Conservation (phyloP, 2,113 vertebrate species). For the Edolisoma coerulescens region DNA sequence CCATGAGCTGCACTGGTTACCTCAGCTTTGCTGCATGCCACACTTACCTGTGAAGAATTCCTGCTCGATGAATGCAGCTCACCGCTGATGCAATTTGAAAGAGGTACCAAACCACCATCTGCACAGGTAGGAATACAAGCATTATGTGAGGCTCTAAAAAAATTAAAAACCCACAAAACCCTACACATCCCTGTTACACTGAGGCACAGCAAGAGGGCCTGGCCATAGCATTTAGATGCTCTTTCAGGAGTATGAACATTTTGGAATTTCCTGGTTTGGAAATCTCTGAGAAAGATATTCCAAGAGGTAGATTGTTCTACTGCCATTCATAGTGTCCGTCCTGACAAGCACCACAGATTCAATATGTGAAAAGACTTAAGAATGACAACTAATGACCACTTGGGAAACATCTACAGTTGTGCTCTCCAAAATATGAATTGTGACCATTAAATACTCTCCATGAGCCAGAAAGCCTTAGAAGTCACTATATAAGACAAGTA, state of each 20-base stretch:
- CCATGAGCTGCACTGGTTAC: not conserved
- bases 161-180: accelerated
- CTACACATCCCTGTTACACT: accelerated
- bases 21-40: not conserved
- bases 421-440: not conserved
- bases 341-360: not conserved
- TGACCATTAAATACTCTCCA: not conserved
- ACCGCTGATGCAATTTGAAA: constrained; percentile 96
- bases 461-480: not conserved
- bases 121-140: constrained; percentile 15
- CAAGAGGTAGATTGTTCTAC: not conserved
- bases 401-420: not conserved
- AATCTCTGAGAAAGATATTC: not conserved
- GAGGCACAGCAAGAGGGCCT: not conserved
- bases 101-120: constrained; percentile 98
- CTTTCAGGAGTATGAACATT: not conserved
- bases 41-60: constrained; percentile 91
- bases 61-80: constrained; percentile 94
- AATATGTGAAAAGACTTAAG: not conserved
- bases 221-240: not conserved
- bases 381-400: not conserved
- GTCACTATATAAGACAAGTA: not conserved
- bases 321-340: not conserved
- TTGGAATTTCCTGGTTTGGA: not conserved
- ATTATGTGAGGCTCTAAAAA: not conserved